phyloP scores from a whole-genome alignment of 2,113 vertebrate species.

The Sylvicapra grimmia region DNA sequence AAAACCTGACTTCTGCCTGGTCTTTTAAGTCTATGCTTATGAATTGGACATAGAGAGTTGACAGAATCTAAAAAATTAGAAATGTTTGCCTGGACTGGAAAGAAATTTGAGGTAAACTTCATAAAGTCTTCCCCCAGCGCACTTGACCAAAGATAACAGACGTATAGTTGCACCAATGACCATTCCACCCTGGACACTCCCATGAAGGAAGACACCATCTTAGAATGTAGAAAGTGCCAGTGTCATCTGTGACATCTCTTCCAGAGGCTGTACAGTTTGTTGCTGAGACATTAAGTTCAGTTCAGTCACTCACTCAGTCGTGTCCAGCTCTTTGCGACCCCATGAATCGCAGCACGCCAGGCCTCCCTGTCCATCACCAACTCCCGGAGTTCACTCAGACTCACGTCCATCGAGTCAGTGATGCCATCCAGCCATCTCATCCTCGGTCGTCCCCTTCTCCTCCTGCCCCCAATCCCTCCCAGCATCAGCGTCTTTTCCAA shows the following conservation, averaged over 20 bases:
- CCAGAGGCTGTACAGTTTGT: neutral
- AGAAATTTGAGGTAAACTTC: neutral
- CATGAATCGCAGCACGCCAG: too few relatives aligned
- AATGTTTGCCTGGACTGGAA: neutral
- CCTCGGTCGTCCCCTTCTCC: too few relatives aligned
- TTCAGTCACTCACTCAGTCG: too few relatives aligned
- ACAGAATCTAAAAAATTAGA: neutral
- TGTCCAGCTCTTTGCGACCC: fast-evolving
- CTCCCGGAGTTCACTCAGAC: too few relatives aligned
- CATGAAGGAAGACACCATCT: neutral
- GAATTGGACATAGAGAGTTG: neutral
- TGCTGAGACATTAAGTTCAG: neutral
- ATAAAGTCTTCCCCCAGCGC: neutral
- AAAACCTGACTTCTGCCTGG: neutral
- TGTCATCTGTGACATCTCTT: neutral
- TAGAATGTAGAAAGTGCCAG: neutral
- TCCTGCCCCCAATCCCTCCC: too few relatives aligned
- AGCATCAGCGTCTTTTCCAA: too few relatives aligned
- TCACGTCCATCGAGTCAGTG: too few relatives aligned
- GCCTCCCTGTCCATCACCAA: too few relatives aligned
- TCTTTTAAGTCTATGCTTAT: neutral
- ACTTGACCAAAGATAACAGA: neutral
- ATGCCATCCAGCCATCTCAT: too few relatives aligned
- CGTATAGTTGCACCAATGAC: fast-evolving
- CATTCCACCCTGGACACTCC: neutral